phyloP scores from a whole-genome alignment of 2,888 invertebrate genomes.

The Folsomia candida region DNA sequence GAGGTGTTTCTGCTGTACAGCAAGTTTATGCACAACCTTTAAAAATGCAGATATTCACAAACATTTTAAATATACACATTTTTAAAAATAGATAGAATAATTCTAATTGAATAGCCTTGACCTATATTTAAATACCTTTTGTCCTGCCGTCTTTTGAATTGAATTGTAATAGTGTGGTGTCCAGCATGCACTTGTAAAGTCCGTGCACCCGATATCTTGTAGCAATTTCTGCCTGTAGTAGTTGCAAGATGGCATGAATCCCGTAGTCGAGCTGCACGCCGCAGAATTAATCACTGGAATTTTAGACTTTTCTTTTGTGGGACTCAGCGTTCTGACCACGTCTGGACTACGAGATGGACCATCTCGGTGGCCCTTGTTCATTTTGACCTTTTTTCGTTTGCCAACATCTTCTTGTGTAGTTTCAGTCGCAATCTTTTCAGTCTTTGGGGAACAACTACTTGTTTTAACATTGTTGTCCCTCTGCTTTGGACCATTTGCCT shows the following conservation, averaged over 20 bases:
- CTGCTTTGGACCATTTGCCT: too few species aligned
- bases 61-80: neutral
- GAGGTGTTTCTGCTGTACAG: slow-evolving; percentile 43
- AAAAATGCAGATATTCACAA: neutral
- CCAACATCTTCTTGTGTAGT: too few species aligned
- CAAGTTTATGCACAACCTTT: slow-evolving; percentile 47
- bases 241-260: slow-evolving; percentile 9
- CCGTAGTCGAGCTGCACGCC: too few species aligned
- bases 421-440: too few species aligned
- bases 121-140: slow-evolving; percentile 38
- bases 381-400: too few species aligned
- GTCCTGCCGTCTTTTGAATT: slow-evolving; percentile 43
- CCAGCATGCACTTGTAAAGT: slow-evolving; percentile 25
- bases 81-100: slow-evolving; percentile 1
- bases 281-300: slow-evolving; percentile 9
- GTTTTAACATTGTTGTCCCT: too few species aligned
- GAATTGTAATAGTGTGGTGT: slow-evolving; percentile 33
- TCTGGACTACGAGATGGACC: too few species aligned
- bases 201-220: neutral
- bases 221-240: slow-evolving; percentile 11
- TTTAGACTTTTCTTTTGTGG: neutral
- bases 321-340: neutral
- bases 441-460: too few species aligned
- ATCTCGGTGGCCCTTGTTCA: too few species aligned
- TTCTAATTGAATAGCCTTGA: neutral